phyloP scores from a whole-genome alignment of 1,140 invertebrate species.

The Eupristina koningsbergeri region DNA sequence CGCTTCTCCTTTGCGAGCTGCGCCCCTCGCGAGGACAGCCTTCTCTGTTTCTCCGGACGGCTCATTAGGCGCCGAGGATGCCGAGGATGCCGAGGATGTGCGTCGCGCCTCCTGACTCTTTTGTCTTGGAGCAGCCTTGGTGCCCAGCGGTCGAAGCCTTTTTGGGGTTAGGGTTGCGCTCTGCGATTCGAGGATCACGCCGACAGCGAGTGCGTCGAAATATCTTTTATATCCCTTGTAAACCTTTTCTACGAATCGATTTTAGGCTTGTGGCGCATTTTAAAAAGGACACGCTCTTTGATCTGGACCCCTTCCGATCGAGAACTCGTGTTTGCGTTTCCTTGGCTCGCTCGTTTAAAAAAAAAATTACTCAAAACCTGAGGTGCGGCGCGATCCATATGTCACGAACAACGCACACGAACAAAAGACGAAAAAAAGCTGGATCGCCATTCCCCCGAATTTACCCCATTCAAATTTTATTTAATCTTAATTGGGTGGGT shows the following conservation, averaged over 20 bases:
- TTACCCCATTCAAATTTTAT: too few species aligned
- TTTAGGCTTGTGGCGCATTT: background rate
- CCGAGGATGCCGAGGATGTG: too few species aligned
- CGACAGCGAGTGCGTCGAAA: background rate
- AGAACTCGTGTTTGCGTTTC: background rate
- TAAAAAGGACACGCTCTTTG: background rate
- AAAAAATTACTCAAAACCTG: background rate
- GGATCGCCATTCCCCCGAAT: too few species aligned
- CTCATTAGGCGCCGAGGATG: background rate
- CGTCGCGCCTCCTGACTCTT: background rate
- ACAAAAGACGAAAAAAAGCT: constrained; percentile 5
- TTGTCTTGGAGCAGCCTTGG: background rate
- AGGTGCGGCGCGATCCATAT: background rate
- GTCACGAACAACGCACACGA: background rate
- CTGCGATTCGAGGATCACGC: background rate
- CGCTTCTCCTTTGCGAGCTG: background rate
- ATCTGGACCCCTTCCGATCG: background rate
- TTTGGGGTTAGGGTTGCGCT: background rate
- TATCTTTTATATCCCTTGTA: background rate
- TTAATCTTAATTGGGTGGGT: too few species aligned
- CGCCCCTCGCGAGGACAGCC: background rate
- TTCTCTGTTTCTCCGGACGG: background rate
- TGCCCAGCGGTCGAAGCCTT: background rate
- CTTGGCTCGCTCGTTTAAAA: background rate
- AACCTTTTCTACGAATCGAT: background rate